These are phyloP conservation scores for Dicaeum eximium DNA, from an alignment of 2,113 vertebrate genomes.

Conservation along the genomic window DNA sequence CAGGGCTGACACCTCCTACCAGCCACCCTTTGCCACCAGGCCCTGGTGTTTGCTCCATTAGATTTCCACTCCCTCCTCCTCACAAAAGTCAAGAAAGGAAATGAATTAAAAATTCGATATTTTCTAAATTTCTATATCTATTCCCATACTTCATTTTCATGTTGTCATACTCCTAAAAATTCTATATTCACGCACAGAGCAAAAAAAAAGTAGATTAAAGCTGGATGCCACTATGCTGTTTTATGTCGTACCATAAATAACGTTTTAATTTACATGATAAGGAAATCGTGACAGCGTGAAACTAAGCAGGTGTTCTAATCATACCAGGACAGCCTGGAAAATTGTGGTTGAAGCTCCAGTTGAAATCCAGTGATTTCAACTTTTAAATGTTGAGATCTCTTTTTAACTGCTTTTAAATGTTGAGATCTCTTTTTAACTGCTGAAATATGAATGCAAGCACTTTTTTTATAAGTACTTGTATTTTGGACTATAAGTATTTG, in stretches of 20 bases:
- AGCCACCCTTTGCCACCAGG: background rate
- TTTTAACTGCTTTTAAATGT: background rate
- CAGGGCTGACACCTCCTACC: background rate
- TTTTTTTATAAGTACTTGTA: background rate
- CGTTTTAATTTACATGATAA: rapidly evolving
- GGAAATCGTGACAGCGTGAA: background rate
- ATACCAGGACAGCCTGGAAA: background rate
- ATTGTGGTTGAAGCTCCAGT: background rate
- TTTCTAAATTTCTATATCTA: background rate
- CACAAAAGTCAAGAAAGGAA: background rate
- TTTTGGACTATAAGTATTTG: background rate
- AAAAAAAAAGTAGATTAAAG: background rate
- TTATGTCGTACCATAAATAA: background rate
- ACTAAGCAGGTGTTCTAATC: background rate
- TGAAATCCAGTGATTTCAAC: background rate
- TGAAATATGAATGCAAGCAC: background rate
- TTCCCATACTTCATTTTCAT: background rate
- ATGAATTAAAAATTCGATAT: rapidly evolving
- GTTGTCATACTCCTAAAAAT: background rate
- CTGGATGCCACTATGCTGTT: rapidly evolving
- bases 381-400: background rate
- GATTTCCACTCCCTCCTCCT: background rate
- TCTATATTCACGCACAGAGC: background rate
- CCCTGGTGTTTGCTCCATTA: background rate
- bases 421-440: background rate